Evolutionary conservation across 2,888 invertebrate species (phyloP).

Genomic region (Zaprionus bogoriensis): DNA sequence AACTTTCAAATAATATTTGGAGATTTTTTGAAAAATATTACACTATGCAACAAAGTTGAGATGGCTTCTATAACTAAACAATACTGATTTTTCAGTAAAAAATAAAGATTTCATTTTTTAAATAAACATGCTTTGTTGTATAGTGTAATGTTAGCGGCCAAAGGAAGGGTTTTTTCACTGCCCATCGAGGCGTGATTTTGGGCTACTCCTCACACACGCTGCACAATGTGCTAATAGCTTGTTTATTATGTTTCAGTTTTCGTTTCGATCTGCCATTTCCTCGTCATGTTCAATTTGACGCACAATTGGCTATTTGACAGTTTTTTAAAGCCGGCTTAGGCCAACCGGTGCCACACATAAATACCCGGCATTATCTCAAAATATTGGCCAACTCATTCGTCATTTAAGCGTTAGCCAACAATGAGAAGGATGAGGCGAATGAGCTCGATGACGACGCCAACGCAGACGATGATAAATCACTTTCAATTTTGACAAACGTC

Average conservation of each 20-base stretch:
- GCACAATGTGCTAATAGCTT: conserved; percentile 64
- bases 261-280: conserved; percentile 14
- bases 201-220: conserved; percentile 22
- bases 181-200: conserved; percentile 35
- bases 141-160: conserved; percentile 28
- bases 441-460: not conserved
- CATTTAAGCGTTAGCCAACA: conserved; percentile 24
- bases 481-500: conserved; percentile 75
- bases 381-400: conserved; percentile 45
- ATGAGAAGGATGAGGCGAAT: not conserved
- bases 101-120: too few species aligned
- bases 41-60: conserved; percentile 23
- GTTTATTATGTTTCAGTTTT: conserved; percentile 55
- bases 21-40: too few species aligned
- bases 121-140: conserved; percentile 13
- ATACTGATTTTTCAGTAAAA: too few species aligned
- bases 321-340: conserved; percentile 39
- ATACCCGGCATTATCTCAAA: conserved; percentile 38
- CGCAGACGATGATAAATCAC: conserved; percentile 66
- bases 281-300: conserved; percentile 59
- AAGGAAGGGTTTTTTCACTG: not conserved
- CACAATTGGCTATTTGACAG: conserved; percentile 43
- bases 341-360: conserved; percentile 9
- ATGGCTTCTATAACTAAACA: too few species aligned
- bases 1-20: too few species aligned